Percentiles rank a stretch among this genome's conserved stretches.
Evolutionary conservation across 2,113 vertebrate species (phyloP).

Genomic region (Hippotragus niger): DNA sequence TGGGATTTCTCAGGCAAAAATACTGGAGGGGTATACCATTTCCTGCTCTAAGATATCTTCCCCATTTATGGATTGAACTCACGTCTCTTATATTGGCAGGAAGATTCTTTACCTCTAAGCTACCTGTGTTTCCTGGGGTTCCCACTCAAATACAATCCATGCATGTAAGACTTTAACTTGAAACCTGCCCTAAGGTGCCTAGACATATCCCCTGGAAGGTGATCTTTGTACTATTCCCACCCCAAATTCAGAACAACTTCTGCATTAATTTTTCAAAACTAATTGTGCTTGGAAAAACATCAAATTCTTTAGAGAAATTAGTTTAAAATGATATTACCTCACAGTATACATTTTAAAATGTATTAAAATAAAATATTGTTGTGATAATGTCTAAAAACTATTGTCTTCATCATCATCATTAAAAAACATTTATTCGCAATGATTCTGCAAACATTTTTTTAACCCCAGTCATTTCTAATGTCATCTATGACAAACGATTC

Average conservation of each 20-base stretch:
- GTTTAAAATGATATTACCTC: neutral
- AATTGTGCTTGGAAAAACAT: neutral
- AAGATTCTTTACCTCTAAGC: neutral
- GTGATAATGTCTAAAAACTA: neutral
- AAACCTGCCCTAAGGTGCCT: neutral
- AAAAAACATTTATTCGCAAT: neutral
- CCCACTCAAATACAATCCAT: accelerated
- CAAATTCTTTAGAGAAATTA: neutral
- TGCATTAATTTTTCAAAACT: neutral
- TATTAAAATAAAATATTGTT: neutral
- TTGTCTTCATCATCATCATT: neutral
- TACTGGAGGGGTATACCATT: neutral
- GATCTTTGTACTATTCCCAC: neutral
- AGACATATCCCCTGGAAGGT: neutral
- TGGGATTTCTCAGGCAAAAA: neutral
- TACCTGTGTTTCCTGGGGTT: neutral
- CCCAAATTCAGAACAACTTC: neutral
- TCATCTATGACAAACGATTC: neutral
- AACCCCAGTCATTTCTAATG: neutral
- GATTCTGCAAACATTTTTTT: neutral
- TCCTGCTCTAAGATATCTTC: neutral
- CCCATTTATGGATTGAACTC: neutral
- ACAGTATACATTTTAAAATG: neutral
- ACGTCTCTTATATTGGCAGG: neutral
- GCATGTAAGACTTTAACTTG: neutral